phyloP scores from a whole-genome alignment of 2,797 vertebrate genomes.

The Peromyscus nudipes region DNA sequence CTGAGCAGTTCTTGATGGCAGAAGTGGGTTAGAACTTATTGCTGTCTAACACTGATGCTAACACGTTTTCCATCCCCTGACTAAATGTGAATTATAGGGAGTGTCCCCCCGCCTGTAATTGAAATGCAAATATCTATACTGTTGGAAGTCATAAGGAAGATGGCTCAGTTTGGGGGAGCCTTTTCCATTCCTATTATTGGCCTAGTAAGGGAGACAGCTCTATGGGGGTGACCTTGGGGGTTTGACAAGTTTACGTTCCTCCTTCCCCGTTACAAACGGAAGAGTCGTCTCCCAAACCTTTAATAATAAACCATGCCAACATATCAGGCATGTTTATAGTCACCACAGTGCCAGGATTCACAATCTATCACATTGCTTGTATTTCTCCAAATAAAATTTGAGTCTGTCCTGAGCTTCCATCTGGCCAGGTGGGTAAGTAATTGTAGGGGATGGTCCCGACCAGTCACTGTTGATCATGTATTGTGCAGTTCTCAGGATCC shows the following conservation, averaged over 20 bases:
- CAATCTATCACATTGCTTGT: neutral
- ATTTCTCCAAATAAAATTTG: slow-evolving; percentile 27
- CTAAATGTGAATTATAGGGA: neutral
- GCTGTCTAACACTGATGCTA: neutral
- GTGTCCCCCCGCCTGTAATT: neutral
- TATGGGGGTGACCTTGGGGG: neutral
- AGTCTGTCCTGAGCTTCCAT: neutral
- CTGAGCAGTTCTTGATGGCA: neutral
- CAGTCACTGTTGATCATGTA: neutral
- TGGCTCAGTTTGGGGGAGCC: neutral
- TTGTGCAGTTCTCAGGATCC: neutral
- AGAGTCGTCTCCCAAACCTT: neutral
- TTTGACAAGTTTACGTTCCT: neutral
- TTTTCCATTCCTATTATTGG: neutral
- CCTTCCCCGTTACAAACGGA: neutral
- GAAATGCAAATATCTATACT: neutral
- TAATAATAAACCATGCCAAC: neutral
- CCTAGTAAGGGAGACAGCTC: neutral
- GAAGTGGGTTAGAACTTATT: neutral
- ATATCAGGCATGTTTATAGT: neutral
- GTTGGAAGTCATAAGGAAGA: neutral
- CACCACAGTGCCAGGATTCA: neutral
- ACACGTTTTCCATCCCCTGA: neutral
- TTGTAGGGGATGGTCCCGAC: neutral
- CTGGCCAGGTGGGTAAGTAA: neutral